phyloP scores from a whole-genome alignment of 2,113 vertebrate genomes.

The Lasiurus cinereus region DNA sequence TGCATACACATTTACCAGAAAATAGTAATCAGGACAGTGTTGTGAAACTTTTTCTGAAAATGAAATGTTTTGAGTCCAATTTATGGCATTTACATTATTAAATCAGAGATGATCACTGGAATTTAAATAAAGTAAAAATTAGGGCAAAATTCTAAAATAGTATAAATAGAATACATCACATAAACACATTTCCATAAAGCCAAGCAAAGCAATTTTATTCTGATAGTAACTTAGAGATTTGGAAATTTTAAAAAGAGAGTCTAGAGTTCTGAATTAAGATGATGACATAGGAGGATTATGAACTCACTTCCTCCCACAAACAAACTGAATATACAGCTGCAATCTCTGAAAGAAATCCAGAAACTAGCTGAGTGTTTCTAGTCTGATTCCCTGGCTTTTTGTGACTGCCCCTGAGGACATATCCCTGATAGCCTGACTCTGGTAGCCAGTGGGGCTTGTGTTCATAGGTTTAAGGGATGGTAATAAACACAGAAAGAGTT shows the following conservation, averaged over 20 bases:
- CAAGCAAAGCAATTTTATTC: slow-evolving; percentile 40
- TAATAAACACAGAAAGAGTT: neutral
- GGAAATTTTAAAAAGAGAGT: slow-evolving; percentile 19
- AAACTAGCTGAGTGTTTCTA: neutral
- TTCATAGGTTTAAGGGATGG: neutral
- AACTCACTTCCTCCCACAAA: neutral
- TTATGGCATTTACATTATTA: slow-evolving; percentile 22
- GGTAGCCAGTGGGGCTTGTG: neutral
- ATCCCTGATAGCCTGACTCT: neutral
- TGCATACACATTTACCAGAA: neutral
- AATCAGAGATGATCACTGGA: neutral
- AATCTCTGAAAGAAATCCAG: neutral
- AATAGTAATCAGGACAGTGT: slow-evolving; percentile 14
- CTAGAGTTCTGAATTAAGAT: slow-evolving; percentile 9
- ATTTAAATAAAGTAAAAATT: slow-evolving; percentile 32
- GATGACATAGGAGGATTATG: neutral
- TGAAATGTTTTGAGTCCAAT: slow-evolving; percentile 29
- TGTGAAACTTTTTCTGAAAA: slow-evolving; percentile 30
- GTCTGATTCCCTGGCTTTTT: neutral
- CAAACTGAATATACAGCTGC: neutral
- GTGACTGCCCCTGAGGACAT: neutral
- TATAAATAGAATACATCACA: neutral
- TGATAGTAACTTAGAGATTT: slow-evolving; percentile 20
- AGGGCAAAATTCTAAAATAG: neutral
- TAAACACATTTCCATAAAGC: neutral